Evolutionary conservation across 2,113 vertebrate genomes (phyloP).

Genomic region (Reinhardtius hippoglossoides): DNA sequence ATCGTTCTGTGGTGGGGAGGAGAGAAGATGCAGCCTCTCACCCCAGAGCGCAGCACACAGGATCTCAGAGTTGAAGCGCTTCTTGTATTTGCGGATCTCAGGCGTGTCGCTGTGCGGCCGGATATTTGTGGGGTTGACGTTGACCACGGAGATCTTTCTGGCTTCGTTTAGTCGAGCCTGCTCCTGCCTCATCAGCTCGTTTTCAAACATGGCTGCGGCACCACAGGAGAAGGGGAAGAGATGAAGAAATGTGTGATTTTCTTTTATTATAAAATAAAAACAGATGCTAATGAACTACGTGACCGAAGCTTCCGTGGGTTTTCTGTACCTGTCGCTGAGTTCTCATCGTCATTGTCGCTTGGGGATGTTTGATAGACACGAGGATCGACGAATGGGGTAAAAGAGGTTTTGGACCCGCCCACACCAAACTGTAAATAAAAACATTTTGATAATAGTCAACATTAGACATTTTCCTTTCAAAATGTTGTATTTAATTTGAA

Average conservation of each 20-base stretch:
- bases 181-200: conserved; percentile 95
- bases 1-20: neutral
- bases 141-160: conserved; percentile 97
- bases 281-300: neutral
- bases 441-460: neutral
- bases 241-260: neutral
- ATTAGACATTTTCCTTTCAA: no score
- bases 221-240: neutral
- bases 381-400: conserved; percentile 94
- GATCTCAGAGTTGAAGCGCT: conserved; percentile 98
- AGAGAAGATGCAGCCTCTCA: conserved; percentile 62
- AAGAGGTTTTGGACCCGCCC: conserved; percentile 93
- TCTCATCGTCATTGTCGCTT: conserved; percentile 88
- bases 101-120: conserved; percentile 97
- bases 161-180: conserved; percentile 96
- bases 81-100: conserved; percentile 99
- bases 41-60: conserved; percentile 97
- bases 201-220: conserved; percentile 89
- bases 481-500: neutral
- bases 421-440: conserved; percentile 86
- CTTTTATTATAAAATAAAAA: neutral
- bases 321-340: conserved; percentile 86
- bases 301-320: neutral
- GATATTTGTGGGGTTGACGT: conserved; percentile 98
- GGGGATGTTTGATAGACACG: conserved; percentile 94